Evolutionary conservation across 2,113 vertebrate species (phyloP).

Genomic region (Peromyscus maniculatus): DNA sequence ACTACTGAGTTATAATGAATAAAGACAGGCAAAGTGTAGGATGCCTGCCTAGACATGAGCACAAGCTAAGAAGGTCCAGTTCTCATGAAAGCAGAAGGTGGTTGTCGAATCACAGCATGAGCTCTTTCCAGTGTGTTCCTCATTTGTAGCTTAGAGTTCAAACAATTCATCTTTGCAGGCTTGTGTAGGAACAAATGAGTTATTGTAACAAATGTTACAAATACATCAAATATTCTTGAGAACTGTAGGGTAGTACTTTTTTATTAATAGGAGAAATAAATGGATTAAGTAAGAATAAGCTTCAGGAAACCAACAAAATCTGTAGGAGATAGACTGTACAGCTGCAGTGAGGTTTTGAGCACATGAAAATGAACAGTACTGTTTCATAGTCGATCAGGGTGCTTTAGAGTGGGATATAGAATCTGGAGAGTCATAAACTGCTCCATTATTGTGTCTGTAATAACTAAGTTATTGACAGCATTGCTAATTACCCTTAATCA

Average conservation of each 20-base stretch:
- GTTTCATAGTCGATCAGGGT: not conserved
- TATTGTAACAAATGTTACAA: not conserved
- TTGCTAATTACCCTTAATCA: not conserved
- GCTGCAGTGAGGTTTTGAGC: not conserved
- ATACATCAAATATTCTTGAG: not conserved
- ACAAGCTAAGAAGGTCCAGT: not conserved
- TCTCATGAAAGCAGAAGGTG: not conserved
- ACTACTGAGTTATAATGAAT: not conserved
- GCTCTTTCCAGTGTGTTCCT: not conserved
- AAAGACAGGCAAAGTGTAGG: not conserved
- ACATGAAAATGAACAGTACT: not conserved
- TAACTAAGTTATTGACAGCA: not conserved
- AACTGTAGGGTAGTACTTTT: not conserved
- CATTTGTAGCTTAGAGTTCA: not conserved
- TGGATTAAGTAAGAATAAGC: not conserved
- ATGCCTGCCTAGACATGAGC: not conserved
- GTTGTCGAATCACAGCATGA: not conserved
- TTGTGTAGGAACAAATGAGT: not conserved
- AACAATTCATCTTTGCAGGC: not conserved
- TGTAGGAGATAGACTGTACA: not conserved
- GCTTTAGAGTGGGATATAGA: not conserved
- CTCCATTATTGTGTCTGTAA: not conserved
- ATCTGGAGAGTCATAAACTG: not conserved
- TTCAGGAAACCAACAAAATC: not conserved
- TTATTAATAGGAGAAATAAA: not conserved